phyloP scores from a whole-genome alignment of 2,888 invertebrate genomes.

The Leptopterna dolabrata region DNA sequence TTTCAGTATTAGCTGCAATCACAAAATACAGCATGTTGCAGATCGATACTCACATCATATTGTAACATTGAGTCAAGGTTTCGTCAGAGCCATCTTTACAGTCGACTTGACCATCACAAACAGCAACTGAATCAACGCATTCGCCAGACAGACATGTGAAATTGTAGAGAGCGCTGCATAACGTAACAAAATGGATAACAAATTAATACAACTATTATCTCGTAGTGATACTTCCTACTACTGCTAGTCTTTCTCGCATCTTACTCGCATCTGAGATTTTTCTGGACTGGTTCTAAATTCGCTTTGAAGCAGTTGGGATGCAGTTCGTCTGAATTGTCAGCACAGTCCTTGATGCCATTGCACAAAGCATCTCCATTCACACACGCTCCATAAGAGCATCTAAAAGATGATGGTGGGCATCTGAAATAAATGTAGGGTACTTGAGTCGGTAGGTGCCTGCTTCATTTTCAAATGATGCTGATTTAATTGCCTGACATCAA shows the following conservation, averaged over 20 bases:
- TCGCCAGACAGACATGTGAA: conserved; percentile 63
- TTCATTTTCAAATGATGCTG: no score
- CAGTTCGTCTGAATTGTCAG: conserved; percentile 62
- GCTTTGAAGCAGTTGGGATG: conserved; percentile 30
- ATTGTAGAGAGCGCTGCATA: not conserved
- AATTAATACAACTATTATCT: no score
- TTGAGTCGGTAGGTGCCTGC: no score
- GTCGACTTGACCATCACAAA: conserved; percentile 63
- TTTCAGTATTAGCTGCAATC: no score
- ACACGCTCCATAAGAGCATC: conserved; percentile 62
- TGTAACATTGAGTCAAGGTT: conserved; percentile 58
- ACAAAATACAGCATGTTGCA: not conserved
- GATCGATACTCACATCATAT: conserved; percentile 53
- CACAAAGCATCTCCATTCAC: conserved; percentile 56
- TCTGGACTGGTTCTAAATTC: not conserved
- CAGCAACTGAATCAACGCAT: conserved; percentile 60
- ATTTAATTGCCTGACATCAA: no score
- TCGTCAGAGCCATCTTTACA: conserved; percentile 63
- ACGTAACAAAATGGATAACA: not conserved
- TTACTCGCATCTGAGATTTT: not conserved
- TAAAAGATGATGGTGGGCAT: conserved; percentile 59
- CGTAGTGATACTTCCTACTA: no score
- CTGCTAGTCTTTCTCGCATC: not conserved
- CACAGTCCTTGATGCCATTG: conserved; percentile 60
- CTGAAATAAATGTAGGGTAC: conserved; percentile 58